Base-by-base conservation (phyloP, 2,113 vertebrate genomes). In the Crotalus helleri region DNA sequence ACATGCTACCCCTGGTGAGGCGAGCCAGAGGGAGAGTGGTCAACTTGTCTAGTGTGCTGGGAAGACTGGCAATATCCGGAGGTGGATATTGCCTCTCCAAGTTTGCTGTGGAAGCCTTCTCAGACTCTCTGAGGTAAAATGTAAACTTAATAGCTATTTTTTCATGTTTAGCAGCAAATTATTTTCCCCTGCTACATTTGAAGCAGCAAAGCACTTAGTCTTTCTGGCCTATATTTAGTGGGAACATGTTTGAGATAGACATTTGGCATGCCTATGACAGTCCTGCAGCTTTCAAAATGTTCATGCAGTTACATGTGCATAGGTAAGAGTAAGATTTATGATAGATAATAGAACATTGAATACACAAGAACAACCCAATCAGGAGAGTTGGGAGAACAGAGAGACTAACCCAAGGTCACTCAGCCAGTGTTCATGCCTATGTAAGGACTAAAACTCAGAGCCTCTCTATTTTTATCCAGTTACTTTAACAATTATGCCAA, bases 71-170 rank as follows among this genome's bases (percentile, higher is more conserved):
- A 23, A 2, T 89, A 0, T 58, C 96, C 0, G 97, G 98, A 0
- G 98, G 98, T 0, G 98, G 98, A 0, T 98, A 98, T 95, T 98
- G 97, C 3, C 92, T 98, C 91, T 97, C 98, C 58, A 98, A 98
- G 95, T 97, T 95, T 53, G 98, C 98, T 0, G 97, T 98, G 3
- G 98, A 98, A 93, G 98, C 98, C 58, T 98, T 98, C 94, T 98
- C 98, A 4, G 98, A 98, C 95, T 97, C 97, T 33, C 95, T 98
- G 7, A 95, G 98, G 98, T 98, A 94, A 97, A 69, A 46, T 85
- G 44, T 4, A 55, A 46, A 46, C 39, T 59, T n/a, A 15, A 21
- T 33, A 81, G n/a, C 33, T 91, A 55, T 24, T 6, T 81, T 15
- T 58, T 58, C 57, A 39, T 39, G 64, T 11, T 51, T 54, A 51